Percentiles rank a stretch among this genome's conserved stretches.
phyloP scores from a whole-genome alignment of 2,888 invertebrate species.

The Cremastobaeus sp. region DNA sequence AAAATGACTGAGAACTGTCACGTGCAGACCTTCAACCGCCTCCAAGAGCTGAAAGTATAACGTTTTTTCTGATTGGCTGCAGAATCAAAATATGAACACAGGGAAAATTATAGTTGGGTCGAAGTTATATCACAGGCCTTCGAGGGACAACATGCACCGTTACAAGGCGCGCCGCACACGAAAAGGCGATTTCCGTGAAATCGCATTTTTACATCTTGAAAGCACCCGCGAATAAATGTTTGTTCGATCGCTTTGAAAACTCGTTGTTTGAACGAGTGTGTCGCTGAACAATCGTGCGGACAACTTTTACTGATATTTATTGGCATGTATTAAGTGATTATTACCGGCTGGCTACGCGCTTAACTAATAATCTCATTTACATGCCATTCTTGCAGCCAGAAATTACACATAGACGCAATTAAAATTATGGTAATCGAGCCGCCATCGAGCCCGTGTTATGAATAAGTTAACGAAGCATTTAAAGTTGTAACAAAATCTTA shows the following conservation, averaged over 20 bases:
- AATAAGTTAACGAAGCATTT: slow-evolving; percentile 33
- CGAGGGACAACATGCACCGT: slow-evolving; percentile 55
- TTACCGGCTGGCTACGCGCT: slow-evolving; percentile 5
- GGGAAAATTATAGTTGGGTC: slow-evolving; percentile 35
- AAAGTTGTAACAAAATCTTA: slow-evolving; percentile 38
- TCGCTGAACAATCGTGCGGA: slow-evolving; percentile 16
- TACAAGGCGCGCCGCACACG: slow-evolving; percentile 52
- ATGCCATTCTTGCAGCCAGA: slow-evolving; percentile 14
- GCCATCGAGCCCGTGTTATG: slow-evolving; percentile 20
- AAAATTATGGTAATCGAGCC: slow-evolving; percentile 31
- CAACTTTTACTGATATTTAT: slow-evolving; percentile 31
- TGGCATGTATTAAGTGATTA: slow-evolving; percentile 31
- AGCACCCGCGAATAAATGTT: slow-evolving; percentile 54
- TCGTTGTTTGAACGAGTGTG: slow-evolving; percentile 35
- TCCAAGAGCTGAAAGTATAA: too few relatives aligned
- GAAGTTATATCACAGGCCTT: slow-evolving; percentile 52
- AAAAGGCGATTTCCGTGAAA: slow-evolving; percentile 58
- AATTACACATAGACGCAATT: slow-evolving; percentile 30
- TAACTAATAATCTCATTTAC: slow-evolving; percentile 15
- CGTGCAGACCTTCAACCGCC: too few relatives aligned
- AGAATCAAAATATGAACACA: slow-evolving; percentile 23
- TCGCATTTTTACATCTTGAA: slow-evolving; percentile 59
- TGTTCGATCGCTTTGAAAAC: slow-evolving; percentile 50
- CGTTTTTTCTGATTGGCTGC: slow-evolving; percentile 36
- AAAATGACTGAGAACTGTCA: too few relatives aligned